Percentiles rank a stretch among this genome's conserved stretches.
These are phyloP conservation scores for Ichneumoninae sp. DNA, from an alignment of 2,888 invertebrate genomes.

Conservation along the genomic window DNA sequence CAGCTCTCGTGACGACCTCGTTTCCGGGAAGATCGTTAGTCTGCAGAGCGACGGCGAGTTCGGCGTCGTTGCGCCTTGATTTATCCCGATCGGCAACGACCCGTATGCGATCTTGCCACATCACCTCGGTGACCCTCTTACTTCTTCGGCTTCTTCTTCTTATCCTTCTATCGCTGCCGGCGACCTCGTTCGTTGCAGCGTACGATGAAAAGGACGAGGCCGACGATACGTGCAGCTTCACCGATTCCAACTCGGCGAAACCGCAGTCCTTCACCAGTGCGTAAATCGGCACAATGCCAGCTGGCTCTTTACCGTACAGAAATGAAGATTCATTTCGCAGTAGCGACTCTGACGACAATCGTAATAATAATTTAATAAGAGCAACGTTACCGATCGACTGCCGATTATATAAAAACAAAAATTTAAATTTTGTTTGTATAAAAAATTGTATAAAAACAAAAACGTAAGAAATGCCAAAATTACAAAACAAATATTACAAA, in stretches of 20 bases:
- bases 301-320: slow-evolving; percentile 87
- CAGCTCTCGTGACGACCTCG: slow-evolving; percentile 66
- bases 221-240: slow-evolving; percentile 37
- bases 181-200: slow-evolving; percentile 45
- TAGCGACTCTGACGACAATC: slow-evolving; percentile 79
- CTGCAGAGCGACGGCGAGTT: slow-evolving; percentile 30
- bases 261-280: slow-evolving; percentile 86
- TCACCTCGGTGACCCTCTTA: slow-evolving; percentile 51
- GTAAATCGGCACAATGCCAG: slow-evolving; percentile 86
- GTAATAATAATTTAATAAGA: slow-evolving; percentile 11
- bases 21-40: slow-evolving; percentile 64
- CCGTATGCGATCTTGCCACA: slow-evolving; percentile 26
- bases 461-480: too few relatives aligned
- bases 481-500: slow-evolving; percentile 36
- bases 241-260: slow-evolving; percentile 12
- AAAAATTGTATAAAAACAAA: not conserved
- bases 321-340: slow-evolving; percentile 86
- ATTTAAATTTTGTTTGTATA: too few relatives aligned
- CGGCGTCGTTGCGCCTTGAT: slow-evolving; percentile 33
- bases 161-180: slow-evolving; percentile 20
- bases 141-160: slow-evolving; percentile 23
- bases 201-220: slow-evolving; percentile 30
- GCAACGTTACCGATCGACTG: not conserved
- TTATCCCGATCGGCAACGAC: slow-evolving; percentile 26
- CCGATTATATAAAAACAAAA: not conserved